Evolutionary conservation across 2,113 vertebrate species (phyloP).

Genomic region (Mola mola): DNA sequence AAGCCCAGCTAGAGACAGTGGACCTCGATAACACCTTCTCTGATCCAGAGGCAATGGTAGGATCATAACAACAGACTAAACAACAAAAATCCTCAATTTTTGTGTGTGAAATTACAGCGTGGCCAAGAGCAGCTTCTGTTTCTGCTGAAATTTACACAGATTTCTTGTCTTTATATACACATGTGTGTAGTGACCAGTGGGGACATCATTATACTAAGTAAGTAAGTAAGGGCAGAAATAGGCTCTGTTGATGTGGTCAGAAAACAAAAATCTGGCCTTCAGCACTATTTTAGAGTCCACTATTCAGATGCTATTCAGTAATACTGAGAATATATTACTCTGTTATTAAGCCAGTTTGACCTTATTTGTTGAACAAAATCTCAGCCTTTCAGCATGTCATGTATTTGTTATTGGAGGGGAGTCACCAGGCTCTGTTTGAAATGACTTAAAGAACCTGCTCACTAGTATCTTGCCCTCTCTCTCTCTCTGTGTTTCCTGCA

Average conservation of each 20-base stretch:
- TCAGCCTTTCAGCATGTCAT: background rate
- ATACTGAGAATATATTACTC: no score
- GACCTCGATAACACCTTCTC: conserved; percentile 90
- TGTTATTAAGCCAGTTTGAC: background rate
- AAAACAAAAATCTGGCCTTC: no score
- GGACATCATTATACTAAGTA: no score
- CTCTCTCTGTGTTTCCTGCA: conserved; percentile 30
- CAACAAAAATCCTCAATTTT: no score
- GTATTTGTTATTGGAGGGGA: background rate
- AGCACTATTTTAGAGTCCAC: no score
- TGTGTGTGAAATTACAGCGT: background rate
- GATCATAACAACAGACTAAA: conserved; percentile 4
- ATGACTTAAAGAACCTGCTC: conserved; percentile 41
- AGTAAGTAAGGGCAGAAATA: no score
- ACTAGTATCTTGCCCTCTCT: background rate
- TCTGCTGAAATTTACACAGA: no score
- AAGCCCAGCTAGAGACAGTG: conserved; percentile 89
- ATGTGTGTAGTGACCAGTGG: no score
- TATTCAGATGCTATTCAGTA: no score
- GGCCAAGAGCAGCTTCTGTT: background rate
- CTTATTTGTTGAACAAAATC: background rate
- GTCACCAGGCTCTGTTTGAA: conserved; percentile 9
- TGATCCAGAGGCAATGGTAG: conserved; percentile 92
- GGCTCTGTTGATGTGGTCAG: no score
- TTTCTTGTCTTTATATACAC: no score